Percentiles rank a stretch among this genome's conserved stretches.
These are phyloP conservation scores for Oxygymnocypris stewartii DNA, from an alignment of 2,113 vertebrate species.

Conservation along the genomic window DNA sequence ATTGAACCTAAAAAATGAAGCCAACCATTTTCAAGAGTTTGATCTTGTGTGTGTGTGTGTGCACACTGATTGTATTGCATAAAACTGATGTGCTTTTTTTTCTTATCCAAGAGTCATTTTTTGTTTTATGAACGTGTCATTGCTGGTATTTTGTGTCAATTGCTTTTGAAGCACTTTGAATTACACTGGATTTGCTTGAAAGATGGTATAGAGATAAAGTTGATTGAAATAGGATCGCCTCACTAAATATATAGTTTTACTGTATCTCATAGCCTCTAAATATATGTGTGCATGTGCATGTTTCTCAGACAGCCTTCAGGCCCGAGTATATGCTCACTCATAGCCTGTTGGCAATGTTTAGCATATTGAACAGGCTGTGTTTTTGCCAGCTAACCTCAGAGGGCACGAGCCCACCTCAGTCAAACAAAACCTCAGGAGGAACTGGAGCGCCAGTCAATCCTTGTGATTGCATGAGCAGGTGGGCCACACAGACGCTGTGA, in stretches of 20 bases:
- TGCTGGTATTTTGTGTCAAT: neutral
- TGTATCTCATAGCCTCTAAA: conserved; percentile 10
- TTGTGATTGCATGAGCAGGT: conserved; percentile 37
- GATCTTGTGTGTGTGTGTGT: neutral
- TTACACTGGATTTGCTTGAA: neutral
- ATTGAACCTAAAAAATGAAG: neutral
- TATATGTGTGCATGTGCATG: neutral
- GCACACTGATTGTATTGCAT: too few relatives aligned
- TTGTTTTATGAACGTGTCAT: neutral
- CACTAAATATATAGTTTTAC: neutral
- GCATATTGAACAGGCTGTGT: neutral
- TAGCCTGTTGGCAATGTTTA: neutral
- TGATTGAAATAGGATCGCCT: neutral
- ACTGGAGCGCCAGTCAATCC: conserved; percentile 33
- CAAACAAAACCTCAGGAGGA: conserved; percentile 4
- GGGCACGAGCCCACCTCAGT: conserved; percentile 34
- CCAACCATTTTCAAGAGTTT: neutral
- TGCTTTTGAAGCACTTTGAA: neutral
- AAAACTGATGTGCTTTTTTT: neutral
- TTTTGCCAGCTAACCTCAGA: conserved; percentile 31
- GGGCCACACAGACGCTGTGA: neutral
- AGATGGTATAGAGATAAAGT: neutral
- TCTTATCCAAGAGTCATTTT: neutral
- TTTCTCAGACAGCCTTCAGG: conserved; percentile 4
- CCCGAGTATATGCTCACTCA: neutral